Evolutionary conservation across 2,888 invertebrate genomes (phyloP), one percentile per base, ranked within the genome.

Genomic region (Eristalis arbustorum): DNA sequence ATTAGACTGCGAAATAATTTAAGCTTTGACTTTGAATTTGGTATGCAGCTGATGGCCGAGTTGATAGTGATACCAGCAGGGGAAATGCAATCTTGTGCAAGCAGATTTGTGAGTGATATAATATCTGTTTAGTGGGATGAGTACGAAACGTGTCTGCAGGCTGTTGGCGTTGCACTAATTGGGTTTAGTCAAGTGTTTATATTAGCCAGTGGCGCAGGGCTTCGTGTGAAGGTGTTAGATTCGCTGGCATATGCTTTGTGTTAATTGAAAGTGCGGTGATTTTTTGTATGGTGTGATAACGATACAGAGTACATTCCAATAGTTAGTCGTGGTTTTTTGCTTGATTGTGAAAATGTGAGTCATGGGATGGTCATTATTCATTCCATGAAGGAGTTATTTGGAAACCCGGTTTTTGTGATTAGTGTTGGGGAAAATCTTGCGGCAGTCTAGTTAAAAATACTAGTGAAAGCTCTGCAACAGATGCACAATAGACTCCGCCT

Each of bases 41-140:
- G 64, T 71, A 49, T 66, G 71, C 23, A n/a, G 59, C 31, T 64
- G 49, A 71, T 78, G 78, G 64, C 57, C 66, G 73, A 62, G 22
- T 49, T 14, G 34, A 31, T 67, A 61, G 40, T 22, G 10, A 25
- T 25, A 25, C 25, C 25, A 25, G 25, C 6, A 11, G 14, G 40
- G 56, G 62, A 31, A 37, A 40, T 63, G 49, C 31, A 66, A 42
- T 61, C 61, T 61, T 66, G 28, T 62, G 25, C 23, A 62, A 71
- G 59, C 37, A 61, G 71, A 72, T 69, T 18, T 49, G 49, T 49
- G 18, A 49, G 49, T 49, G 49, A 49, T 49, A 49, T 49, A 49
- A 49, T 8, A 18, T 49, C 49, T 49, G 49, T n/a, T 49, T 49
- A 49, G 18, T 49, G 49, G 18, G n/a, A 18, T 8, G 8, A 5